Base-by-base conservation (phyloP, 2,113 vertebrate genomes). In the Holacanthus passer region DNA sequence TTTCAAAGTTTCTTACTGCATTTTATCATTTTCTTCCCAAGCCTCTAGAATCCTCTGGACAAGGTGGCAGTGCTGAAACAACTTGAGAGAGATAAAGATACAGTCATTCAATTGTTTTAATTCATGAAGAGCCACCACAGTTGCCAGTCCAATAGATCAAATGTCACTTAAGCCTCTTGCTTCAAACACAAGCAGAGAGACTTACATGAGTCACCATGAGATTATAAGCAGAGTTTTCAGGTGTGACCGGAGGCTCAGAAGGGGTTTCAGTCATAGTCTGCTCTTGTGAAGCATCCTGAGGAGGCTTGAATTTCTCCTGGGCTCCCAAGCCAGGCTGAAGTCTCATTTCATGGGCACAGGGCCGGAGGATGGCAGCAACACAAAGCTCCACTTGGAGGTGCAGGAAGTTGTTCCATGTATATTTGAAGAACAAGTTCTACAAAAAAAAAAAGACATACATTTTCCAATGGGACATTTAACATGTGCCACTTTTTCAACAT, bases 321-420 rank as follows among this genome's bases (percentile, higher is more conserved):
- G 91, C 81, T 59, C 70, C 73, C 63, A 85, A 62, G 2, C 69
- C 83, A 10, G 90, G 77, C 86, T 90, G 91, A 85, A 94, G 87
- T 77, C 89, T 93, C 69, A 95, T 95, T 87, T 96, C 95, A 10
- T 93, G 95, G 65, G 91, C 92, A 5, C 96, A 95, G 55, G 96
- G 97, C 1, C 97, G 96, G 58, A 99, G 93, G 58, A 99, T 97
- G 63, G 97, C 97, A 3, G 96, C 96, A 84, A 99, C 94, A 79
- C 97, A 99, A 62, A 99, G 93, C 78, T 99, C 98, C 94, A 99
- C 98, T 97, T 99, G 98, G 90, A 97, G 96, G 91, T 99, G 98
- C 93, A 99, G 88, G 82, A 99, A 99, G 91, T 99, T 99, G 94
- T 99, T 99, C 98, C 98, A 99, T 1, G 95, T 97, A 91, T 98